Evolutionary conservation across 2,888 invertebrate species (phyloP), one percentile per base, ranked within the genome.

Genomic region (Pasiphila rectangulata): DNA sequence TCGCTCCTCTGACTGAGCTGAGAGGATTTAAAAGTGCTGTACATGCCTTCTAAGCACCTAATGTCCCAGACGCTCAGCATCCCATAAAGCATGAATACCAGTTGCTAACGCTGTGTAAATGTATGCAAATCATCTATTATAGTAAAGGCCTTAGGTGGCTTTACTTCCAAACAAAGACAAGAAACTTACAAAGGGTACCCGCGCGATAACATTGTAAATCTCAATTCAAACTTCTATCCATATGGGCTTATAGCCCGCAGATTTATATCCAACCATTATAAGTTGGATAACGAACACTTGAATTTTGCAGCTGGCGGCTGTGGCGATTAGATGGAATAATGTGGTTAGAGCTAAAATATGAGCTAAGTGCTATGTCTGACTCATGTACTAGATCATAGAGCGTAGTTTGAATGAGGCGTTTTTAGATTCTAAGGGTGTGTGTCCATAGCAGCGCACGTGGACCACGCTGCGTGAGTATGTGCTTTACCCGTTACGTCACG

Each of bases 251-350:
- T 6, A 7, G 7, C 9, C 35, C 48, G 25, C 27, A 23, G 39
- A 47, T 43, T 43, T 43, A 49, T 44, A 49, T 24, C 39, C n/a
- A 40, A 24, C 44, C 49, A 49, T 49, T 49, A 44, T 44, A 49
- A 48, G 32, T 48, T 43, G 12, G 43, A 10, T 17, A 25, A 23
- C 40, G 17, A 39, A 30, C 44, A 27, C 30, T 44, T 40, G 35
- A 43, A 44, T 29, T 35, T 29, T 25, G 29, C 43, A 39, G 21
- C 29, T 13, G 27, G 15, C 20, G 16, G 21, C 13, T 45, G 7
- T 20, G 24, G 35, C 34, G 34, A 48, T 43, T 47, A 25, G 25
- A 32, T 38, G 16, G 20, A 43, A 32, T 41, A 43, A 39, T 39
- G 43, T 27, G 30, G 30, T 32, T 16, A 13, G 15, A 43, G 27